Conservation (phyloP, 2,888 invertebrate species). For the Aleiodes testaceus region DNA sequence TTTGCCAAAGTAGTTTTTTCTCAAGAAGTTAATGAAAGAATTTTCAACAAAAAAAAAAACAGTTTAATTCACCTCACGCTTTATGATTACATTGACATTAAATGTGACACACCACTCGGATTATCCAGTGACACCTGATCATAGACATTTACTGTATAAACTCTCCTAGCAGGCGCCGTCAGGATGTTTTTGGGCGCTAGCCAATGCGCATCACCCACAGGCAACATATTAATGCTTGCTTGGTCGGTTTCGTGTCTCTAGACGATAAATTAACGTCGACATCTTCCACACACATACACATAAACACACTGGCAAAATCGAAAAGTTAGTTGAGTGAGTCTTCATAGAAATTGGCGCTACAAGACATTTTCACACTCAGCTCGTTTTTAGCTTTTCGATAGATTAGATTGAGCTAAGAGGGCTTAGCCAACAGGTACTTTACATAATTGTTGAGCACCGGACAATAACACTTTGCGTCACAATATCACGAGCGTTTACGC, state of each 20-base stretch:
- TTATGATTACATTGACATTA: slow-evolving; percentile 54
- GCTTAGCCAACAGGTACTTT: slow-evolving; percentile 50
- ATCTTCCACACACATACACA: slow-evolving; percentile 1
- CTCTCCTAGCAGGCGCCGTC: slow-evolving; percentile 43
- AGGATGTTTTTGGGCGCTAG: slow-evolving; percentile 54
- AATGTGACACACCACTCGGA: slow-evolving; percentile 43
- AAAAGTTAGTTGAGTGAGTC: slow-evolving; percentile 15
- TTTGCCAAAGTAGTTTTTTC: background rate
- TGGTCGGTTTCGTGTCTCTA: slow-evolving; percentile 47
- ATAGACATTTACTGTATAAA: slow-evolving; percentile 15
- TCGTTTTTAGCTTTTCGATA: slow-evolving; percentile 4
- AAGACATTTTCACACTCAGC: slow-evolving; percentile 1
- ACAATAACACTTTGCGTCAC: slow-evolving; percentile 56
- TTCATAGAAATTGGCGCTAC: slow-evolving; percentile 16
- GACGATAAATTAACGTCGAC: slow-evolving; percentile 35
- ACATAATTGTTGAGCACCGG: slow-evolving; percentile 60
- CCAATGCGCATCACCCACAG: slow-evolving; percentile 53
- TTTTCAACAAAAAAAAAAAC: too few species aligned
- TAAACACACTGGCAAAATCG: background rate
- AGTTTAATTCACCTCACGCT: slow-evolving; percentile 58
- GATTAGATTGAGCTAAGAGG: background rate
- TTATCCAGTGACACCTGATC: slow-evolving; percentile 52
- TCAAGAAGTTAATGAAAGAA: background rate
- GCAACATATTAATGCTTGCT: slow-evolving; percentile 59
- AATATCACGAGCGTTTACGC: slow-evolving; percentile 57